Conservation (phyloP, 2,888 invertebrate genomes). For the Habroteleia sp. region DNA sequence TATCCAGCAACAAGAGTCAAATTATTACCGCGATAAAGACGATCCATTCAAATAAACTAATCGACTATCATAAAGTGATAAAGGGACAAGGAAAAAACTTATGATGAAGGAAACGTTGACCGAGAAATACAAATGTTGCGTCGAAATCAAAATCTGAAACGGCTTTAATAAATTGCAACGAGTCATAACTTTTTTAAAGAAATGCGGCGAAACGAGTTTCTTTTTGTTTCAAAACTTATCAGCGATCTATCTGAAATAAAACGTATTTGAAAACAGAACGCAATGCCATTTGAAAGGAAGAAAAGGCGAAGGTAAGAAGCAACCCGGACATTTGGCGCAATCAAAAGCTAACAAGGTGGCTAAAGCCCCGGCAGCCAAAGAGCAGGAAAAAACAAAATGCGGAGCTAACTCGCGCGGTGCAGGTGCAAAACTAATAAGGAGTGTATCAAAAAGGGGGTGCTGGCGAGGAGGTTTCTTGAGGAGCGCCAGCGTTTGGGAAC, state of each 20-base stretch:
- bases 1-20: too few relatives aligned
- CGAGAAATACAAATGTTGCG: too few relatives aligned
- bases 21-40: too few relatives aligned
- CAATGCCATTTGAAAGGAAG: slow-evolving; percentile 21
- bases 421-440: slow-evolving; percentile 52
- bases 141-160: too few relatives aligned
- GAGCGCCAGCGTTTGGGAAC: slow-evolving; percentile 2
- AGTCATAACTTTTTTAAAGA: too few relatives aligned
- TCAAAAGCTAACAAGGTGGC: slow-evolving; percentile 43
- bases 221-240: slow-evolving; percentile 4
- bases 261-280: slow-evolving; percentile 11
- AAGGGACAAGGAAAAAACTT: too few relatives aligned
- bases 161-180: too few relatives aligned
- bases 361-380: slow-evolving; percentile 31
- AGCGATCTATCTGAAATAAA: neutral
- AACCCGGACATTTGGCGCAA: slow-evolving; percentile 28
- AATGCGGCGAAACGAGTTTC: too few relatives aligned
- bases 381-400: slow-evolving; percentile 22
- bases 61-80: too few relatives aligned
- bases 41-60: too few relatives aligned
- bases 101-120: too few relatives aligned
- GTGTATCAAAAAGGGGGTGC: slow-evolving; percentile 45
- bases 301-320: slow-evolving; percentile 8
- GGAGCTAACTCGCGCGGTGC: slow-evolving; percentile 37
- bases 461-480: slow-evolving; percentile 8